These are phyloP conservation scores for Tetranychus piercei DNA, from an alignment of 2,888 invertebrate genomes.

Conservation along the genomic window DNA sequence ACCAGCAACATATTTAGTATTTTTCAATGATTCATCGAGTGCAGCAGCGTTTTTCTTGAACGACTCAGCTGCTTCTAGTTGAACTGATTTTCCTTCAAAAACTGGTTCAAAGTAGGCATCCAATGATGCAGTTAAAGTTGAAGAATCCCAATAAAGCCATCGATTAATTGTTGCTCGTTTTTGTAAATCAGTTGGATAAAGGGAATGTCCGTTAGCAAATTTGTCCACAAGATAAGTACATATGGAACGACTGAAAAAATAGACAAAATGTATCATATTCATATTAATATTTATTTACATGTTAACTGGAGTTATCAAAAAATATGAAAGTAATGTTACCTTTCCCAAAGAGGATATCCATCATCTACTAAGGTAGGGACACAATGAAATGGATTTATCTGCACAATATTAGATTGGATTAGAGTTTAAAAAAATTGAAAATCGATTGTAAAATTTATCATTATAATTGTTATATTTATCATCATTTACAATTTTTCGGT, in stretches of 20 bases:
- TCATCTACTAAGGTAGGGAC: constrained; percentile 6
- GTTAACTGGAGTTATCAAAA: neutral
- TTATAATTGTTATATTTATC: neutral
- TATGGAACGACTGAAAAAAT: constrained; percentile 3
- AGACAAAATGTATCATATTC: no score
- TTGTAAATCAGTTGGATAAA: constrained; percentile 7
- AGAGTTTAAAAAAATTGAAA: neutral
- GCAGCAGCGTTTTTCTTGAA: neutral
- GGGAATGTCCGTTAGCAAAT: neutral
- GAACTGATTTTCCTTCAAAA: neutral
- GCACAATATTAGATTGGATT: neutral
- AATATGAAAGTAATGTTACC: neutral
- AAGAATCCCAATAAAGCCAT: neutral
- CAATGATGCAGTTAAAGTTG: neutral
- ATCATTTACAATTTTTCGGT: no score
- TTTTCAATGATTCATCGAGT: neutral
- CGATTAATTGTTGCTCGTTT: neutral
- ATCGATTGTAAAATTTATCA: neutral
- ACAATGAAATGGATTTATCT: neutral
- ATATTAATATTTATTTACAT: neutral
- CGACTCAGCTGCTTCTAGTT: neutral
- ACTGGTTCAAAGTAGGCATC: neutral
- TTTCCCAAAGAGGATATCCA: constrained; percentile 9
- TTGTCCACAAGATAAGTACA: constrained; percentile 9
- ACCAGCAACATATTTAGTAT: neutral